A percentile compares a stretch with the other conserved stretches of the same genome.
Conservation (phyloP, 2,888 invertebrate species). For the Bellardia bayeri region DNA sequence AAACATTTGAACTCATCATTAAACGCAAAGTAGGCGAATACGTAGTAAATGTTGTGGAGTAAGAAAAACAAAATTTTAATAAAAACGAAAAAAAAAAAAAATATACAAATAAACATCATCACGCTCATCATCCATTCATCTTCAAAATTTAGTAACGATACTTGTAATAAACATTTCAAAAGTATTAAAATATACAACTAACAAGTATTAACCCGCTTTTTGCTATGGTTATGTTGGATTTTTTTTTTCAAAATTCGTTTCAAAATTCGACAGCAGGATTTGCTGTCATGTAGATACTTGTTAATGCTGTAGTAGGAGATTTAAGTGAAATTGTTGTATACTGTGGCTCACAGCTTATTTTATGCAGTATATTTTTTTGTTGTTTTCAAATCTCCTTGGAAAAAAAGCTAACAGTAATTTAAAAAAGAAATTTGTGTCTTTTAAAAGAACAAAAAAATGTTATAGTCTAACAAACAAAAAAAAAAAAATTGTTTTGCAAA, state of each 20-base stretch:
- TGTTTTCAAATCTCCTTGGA: too few species aligned
- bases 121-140: slow-evolving; percentile 49
- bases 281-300: background rate
- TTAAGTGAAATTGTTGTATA: background rate
- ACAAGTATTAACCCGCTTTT: slow-evolving; percentile 36
- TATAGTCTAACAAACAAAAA: too few species aligned
- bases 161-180: slow-evolving; percentile 38
- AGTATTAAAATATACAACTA: slow-evolving; percentile 45
- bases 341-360: too few species aligned
- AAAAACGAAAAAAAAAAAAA: slow-evolving; percentile 32
- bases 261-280: too few species aligned
- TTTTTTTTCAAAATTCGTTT: background rate
- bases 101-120: slow-evolving; percentile 48
- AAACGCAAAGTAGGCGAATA: slow-evolving; percentile 36
- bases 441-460: too few species aligned
- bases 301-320: background rate
- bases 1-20: slow-evolving; percentile 62
- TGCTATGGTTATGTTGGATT: background rate
- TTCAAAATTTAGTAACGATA: slow-evolving; percentile 29
- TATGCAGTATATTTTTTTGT: too few species aligned
- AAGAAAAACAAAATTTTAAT: slow-evolving; percentile 25
- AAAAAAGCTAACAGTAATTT: too few species aligned
- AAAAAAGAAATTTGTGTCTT: too few species aligned
- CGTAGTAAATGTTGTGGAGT: slow-evolving; percentile 6
- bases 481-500: too few species aligned